Evolutionary conservation across 1,140 invertebrate species (phyloP), one percentile per base, ranked within the genome.

Genomic region (Adelges cooleyi): DNA sequence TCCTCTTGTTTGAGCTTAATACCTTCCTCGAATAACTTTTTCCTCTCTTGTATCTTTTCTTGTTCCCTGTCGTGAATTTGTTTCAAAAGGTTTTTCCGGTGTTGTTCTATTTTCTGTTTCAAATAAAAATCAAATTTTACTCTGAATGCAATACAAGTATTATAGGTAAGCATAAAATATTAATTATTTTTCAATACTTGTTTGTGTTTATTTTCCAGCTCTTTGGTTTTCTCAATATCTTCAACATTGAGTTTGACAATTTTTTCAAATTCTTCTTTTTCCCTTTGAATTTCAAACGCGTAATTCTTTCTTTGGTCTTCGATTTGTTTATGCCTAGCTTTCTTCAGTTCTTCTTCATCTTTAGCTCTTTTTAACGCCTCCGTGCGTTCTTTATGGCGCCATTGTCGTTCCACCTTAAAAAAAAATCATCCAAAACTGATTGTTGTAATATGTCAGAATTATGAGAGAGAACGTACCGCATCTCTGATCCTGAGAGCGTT

Each of bases 51-150:
- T 6, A 83, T 82, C 72, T 33, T 78, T 67, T 83, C 77, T 22
- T 76, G 76, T 71, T 86, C 84, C 69, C 84, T 86, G 62, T 84
- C 80, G 70, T 85, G 82, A 20, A 87, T 84, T 74, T 86, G 78
- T 67, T 77, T 80, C 69, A 82, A 75, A 3, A 80, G 44, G 15
- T 59, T 59, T 20, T 51, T 66, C 51, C 69, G 69, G 48, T 72
- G 67, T 42, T 67, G 33, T 17, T 68, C 54, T 18, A 67, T 67
- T 56, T 54, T 67, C 70, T 72, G 40, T 33, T 33, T 33, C 29
- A 33, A 6, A 6, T 33, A 33, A 6, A 6, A 33, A n/a, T n/a
- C n/a, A 33, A 33, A 33, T 33, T 33, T 33, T 33, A 33, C 5
- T 6, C 11, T 33, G 11, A 33, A 33, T 6, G 11, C 5, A 33